Percentiles rank a stretch among this genome's conserved stretches.
Evolutionary conservation across 2,113 vertebrate genomes (phyloP).

Genomic region (Pionites leucogaster): DNA sequence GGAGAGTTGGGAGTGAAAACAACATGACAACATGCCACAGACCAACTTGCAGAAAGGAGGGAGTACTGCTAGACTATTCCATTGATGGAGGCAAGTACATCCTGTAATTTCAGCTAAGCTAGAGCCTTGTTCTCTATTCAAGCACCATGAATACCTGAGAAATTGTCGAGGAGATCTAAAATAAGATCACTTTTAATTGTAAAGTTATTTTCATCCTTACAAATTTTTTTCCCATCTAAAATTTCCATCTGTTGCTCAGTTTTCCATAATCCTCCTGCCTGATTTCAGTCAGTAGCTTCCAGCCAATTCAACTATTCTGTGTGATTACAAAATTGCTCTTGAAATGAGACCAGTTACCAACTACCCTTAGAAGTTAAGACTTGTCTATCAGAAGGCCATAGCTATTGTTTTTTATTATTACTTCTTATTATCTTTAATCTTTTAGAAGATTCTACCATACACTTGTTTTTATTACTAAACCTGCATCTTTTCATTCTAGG

Average conservation of each 20-base stretch:
- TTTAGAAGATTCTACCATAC: background rate
- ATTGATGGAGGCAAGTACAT: constrained; percentile 87
- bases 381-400: background rate
- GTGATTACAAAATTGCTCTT: background rate
- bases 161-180: background rate
- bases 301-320: background rate
- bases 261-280: background rate
- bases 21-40: constrained; percentile 95
- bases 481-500: constrained; percentile 70
- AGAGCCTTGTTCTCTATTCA: background rate
- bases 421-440: background rate
- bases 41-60: constrained; percentile 93
- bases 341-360: background rate
- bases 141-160: background rate
- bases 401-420: background rate
- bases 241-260: background rate
- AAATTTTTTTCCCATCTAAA: background rate
- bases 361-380: background rate
- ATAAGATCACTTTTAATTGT: background rate
- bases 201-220: background rate
- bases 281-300: background rate
- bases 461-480: background rate
- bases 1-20: constrained; percentile 94
- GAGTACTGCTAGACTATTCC: constrained; percentile 94
- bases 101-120: background rate